These are phyloP conservation scores for Pseudeuparius sepicola DNA, from an alignment of 2,888 invertebrate genomes.

Conservation along the genomic window DNA sequence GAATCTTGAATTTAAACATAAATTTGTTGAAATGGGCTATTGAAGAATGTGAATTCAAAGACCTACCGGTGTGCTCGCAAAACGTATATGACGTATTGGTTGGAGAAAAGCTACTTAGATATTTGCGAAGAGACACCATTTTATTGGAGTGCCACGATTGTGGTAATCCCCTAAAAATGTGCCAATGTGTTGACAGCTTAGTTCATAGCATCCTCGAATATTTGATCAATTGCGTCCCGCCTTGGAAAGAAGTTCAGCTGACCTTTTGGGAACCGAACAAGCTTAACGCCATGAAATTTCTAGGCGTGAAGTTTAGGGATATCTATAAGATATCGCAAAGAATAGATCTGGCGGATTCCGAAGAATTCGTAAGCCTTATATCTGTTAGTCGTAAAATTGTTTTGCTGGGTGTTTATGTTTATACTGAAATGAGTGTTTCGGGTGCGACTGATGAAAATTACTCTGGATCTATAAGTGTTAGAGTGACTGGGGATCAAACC, in stretches of 20 bases:
- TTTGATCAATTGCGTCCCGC: conserved; percentile 17
- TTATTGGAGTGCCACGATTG: conserved; percentile 20
- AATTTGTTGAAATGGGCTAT: conserved; percentile 47
- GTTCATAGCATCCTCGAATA: conserved; percentile 19
- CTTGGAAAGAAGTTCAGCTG: too few relatives aligned
- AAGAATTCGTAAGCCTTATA: conserved; percentile 23
- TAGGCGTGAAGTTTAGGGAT: conserved; percentile 19
- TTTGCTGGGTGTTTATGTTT: conserved; percentile 27
- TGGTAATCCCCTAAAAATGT: conserved; percentile 16
- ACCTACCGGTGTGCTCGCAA: conserved; percentile 33
- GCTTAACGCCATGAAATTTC: conserved; percentile 11
- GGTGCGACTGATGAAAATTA: conserved; percentile 15
- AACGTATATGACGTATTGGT: conserved; percentile 33
- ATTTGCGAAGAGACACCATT: conserved; percentile 22
- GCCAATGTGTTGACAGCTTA: conserved; percentile 21
- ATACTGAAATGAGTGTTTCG: conserved; percentile 24
- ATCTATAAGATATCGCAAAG: conserved; percentile 28
- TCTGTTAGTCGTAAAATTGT: conserved; percentile 22
- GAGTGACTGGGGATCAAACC: too few relatives aligned
- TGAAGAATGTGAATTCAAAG: conserved; percentile 42
- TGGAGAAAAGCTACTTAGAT: conserved; percentile 22
- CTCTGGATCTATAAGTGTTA: conserved; percentile 20
- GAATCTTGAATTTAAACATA: conserved; percentile 44
- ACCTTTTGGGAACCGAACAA: conserved; percentile 18
- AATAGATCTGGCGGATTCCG: conserved; percentile 22